Base-by-base conservation (phyloP, 2,113 vertebrate genomes). In the Ctenomys sociabilis region DNA sequence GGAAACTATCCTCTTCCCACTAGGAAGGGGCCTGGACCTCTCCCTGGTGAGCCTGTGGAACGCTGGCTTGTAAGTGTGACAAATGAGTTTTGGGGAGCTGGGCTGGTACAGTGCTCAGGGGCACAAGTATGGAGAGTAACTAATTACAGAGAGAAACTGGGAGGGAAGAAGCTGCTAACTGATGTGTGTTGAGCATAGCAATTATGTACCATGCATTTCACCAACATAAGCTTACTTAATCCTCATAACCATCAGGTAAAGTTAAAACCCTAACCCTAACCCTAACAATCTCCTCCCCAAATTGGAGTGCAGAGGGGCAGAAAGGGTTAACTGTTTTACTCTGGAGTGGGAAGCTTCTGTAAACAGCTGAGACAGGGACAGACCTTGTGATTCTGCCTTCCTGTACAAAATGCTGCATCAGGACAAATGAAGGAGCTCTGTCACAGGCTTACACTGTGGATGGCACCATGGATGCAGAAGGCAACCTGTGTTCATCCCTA, bases 81-180 rank as follows among this genome's bases (percentile, higher is more conserved):
- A 61, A 93, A 70, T 86, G 61, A 95, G 40, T 32, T 30, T 89
- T 92, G 85, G 83, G 21, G 35, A 92, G 32, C 45, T 75, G 68
- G 59, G 8, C 81, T 70, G 37, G n/a, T 21, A 49, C 45, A 40
- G 59, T 77, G 12, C 83, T 94, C 40, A 63, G 59, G 57, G 8
- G 24, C 45, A 24, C 40, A 37, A 37, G 40, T 57, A 14, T 64
- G 54, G 49, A 95, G 88, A 61, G 22, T 45, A 72, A 59, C 72
- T 94, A 86, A 89, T 94, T 88, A 54, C 88, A 92, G 43, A 7
- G 14, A 94, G 73, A n/a, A 14, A 19, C 72, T 63, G 35, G 10
- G 32, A 72, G 21, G 45, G 72, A 93, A 85, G 57, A 22, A 37
- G n/a, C 59, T 26, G 57, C 78, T 68, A 63, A 26, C 35, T 57